Conservation (phyloP, 2,113 vertebrate genomes). For the Galemys pyrenaicus region DNA sequence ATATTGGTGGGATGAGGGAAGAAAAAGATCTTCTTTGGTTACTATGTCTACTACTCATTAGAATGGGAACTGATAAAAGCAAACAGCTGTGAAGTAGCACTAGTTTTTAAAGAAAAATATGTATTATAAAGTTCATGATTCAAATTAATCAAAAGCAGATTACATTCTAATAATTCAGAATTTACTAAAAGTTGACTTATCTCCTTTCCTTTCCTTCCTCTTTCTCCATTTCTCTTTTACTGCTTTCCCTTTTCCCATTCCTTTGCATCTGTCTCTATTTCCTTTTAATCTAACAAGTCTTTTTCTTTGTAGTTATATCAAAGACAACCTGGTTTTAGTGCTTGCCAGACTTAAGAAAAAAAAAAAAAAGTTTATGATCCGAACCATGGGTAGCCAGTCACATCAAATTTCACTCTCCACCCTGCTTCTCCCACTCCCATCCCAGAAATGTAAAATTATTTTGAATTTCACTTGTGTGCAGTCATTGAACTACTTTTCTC, state of each 20-base stretch:
- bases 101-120: background rate
- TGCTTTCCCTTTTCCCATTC: background rate
- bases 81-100: background rate
- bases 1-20: background rate
- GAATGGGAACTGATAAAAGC: background rate
- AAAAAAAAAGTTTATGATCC: background rate
- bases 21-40: background rate
- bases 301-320: background rate
- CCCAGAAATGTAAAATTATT: background rate
- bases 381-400: background rate
- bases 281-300: background rate
- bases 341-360: background rate
- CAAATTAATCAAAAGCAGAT: constrained; percentile 11
- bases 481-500: background rate
- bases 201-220: no score
- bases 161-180: background rate
- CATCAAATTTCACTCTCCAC: background rate
- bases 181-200: background rate
- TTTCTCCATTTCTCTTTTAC: background rate
- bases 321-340: background rate
- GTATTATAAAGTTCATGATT: background rate
- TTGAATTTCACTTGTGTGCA: background rate
- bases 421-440: background rate
- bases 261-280: background rate
- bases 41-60: background rate